Base-by-base conservation (phyloP, 2,113 vertebrate genomes). In the Prunella fulvescens region DNA sequence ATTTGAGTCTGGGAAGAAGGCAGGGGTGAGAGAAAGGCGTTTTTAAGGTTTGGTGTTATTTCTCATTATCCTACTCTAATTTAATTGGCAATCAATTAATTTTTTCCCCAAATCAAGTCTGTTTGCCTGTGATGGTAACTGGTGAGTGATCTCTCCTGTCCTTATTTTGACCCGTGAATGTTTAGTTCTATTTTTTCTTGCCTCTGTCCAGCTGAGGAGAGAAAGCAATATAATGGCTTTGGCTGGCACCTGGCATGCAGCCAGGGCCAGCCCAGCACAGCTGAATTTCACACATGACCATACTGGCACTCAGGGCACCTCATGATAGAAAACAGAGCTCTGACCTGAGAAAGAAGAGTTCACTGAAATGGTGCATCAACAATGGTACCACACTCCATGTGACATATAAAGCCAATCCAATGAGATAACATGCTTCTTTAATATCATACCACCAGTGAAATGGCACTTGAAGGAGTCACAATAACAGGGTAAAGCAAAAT, bases 101-200 rank as follows among this genome's bases (percentile, higher is more conserved):
- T 20, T 39, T 51, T 54, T 44, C 24, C 19, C 9, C 16, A 22
- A 29, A 11, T 29, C 33, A n/a, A 35, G 11, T 35, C 13, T 47
- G 11, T 22, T 76, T 81, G 16, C n/a, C 14, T 4, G 4, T 42
- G n/a, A 35, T 15, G 6, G 20, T 11, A 35, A 25, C 5, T 40
- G 19, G 8, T 60, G 19, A 47, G 7, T 11, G 6, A 45, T 53
- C 13, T 60, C 24, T 81, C 39, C 29, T 67, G 39, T 81, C n/a
- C 24, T 81, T 60, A 60, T 11, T n/a, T 73, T 1, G 1, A 24
- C 23, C 3, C 23, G 66, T 0, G 0, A 76, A 16, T 40, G 14
- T 54, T 54, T 53, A 45, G 11, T 26, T 47, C 18, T 40, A 25
- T 26, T 54, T 88, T 76, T 40, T 13, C 25, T 69, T 73, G 69